A percentile compares a stretch with the other conserved stretches of the same genome.
phyloP scores from a whole-genome alignment of 1,140 invertebrate genomes.

The Lithobius niger region DNA sequence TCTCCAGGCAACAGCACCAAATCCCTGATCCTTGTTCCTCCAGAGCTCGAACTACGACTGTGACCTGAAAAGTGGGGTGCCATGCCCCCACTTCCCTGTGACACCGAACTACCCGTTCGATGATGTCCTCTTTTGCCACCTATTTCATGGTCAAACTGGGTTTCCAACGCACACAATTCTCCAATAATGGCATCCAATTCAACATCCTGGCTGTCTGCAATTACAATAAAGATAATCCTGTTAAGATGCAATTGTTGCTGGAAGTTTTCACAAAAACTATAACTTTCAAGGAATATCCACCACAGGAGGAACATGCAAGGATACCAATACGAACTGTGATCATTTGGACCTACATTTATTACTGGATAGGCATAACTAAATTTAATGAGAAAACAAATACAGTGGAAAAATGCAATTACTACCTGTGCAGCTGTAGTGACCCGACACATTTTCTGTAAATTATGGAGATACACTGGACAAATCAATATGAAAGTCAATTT shows the following conservation, averaged over 20 bases:
- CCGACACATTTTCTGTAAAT: too few species aligned
- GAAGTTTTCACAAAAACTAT: too few species aligned
- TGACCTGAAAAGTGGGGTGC: constrained; percentile 38
- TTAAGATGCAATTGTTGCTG: not conserved
- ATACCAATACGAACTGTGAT: not conserved
- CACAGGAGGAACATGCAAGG: not conserved
- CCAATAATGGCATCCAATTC: constrained; percentile 90
- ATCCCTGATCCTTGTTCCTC: constrained; percentile 31
- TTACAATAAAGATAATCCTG: not conserved
- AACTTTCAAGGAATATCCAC: not conserved
- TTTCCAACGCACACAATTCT: constrained; percentile 79
- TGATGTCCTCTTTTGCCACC: constrained; percentile 16
- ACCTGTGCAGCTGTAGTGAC: too few species aligned
- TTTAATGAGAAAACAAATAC: not conserved
- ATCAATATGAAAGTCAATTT: too few species aligned
- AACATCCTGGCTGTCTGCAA: constrained; percentile 76
- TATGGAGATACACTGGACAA: too few species aligned
- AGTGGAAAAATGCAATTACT: not conserved
- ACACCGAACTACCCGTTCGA: constrained; percentile 16
- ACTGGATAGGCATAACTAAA: not conserved
- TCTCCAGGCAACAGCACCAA: constrained; percentile 15
- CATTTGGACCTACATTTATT: not conserved
- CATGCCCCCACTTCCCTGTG: constrained; percentile 13
- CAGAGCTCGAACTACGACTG: constrained; percentile 34
- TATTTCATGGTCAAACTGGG: constrained; percentile 49